phyloP scores from a whole-genome alignment of 2,113 vertebrate genomes.

The Ictalurus furcatus region DNA sequence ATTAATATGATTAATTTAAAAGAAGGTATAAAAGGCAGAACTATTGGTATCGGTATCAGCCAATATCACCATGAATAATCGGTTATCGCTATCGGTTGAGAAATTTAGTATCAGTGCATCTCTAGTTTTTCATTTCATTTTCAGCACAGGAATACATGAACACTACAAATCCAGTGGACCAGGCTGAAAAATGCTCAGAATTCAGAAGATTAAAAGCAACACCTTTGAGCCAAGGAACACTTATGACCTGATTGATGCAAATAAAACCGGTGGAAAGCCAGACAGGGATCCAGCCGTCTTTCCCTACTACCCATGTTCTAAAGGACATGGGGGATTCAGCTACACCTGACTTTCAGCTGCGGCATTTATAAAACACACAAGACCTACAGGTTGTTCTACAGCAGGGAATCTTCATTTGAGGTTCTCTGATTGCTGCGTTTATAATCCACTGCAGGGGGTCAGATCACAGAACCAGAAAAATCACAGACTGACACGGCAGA shows the following conservation, averaged over 20 bases:
- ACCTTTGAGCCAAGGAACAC: background rate
- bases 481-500: background rate
- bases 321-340: background rate
- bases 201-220: background rate
- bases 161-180: background rate
- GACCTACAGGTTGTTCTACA: background rate
- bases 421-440: background rate
- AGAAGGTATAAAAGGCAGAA: too few species aligned
- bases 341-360: background rate
- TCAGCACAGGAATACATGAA: background rate
- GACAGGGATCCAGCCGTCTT: background rate
- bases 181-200: background rate
- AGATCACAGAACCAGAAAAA: background rate
- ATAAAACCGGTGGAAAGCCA: background rate
- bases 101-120: too few species aligned
- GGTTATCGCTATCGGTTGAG: too few species aligned
- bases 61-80: too few species aligned
- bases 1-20: too few species aligned
- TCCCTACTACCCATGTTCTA: background rate
- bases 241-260: background rate
- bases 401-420: background rate
- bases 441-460: constrained; percentile 8
- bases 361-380: background rate
- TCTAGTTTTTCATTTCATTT: background rate
- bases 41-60: too few species aligned